These are phyloP conservation scores for Limenitis camilla DNA, from an alignment of 2,888 invertebrate species.

Conservation along the genomic window DNA sequence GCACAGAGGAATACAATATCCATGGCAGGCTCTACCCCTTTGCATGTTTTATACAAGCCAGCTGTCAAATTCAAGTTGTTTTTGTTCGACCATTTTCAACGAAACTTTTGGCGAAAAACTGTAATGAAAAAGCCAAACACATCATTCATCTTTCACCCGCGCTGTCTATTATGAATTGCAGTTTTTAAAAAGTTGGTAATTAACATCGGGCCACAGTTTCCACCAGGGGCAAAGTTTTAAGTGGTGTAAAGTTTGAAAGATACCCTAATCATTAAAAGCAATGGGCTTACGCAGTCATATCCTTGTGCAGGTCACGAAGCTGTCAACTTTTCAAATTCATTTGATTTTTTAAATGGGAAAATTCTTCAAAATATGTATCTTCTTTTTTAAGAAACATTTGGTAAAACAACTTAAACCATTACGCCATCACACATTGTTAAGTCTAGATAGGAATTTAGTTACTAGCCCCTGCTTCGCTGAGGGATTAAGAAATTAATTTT, in stretches of 20 bases:
- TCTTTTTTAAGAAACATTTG: too few species aligned
- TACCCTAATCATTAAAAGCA: conserved; percentile 64
- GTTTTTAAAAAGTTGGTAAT: conserved; percentile 71
- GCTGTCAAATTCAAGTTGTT: conserved; percentile 45
- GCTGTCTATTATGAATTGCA: conserved; percentile 73
- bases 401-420: too few species aligned
- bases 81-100: conserved; percentile 37
- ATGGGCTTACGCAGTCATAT: conserved; percentile 34
- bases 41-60: conserved; percentile 33
- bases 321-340: conserved; percentile 24
- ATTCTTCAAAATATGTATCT: too few species aligned
- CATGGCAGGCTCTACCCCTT: conserved; percentile 28
- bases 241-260: conserved; percentile 63
- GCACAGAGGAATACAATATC: conserved; percentile 18
- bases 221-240: conserved; percentile 60
- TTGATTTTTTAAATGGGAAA: too few species aligned
- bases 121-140: conserved; percentile 52
- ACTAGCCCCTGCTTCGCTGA: too few species aligned
- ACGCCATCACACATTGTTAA: too few species aligned
- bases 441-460: too few species aligned
- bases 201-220: conserved; percentile 59
- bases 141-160: conserved; percentile 68
- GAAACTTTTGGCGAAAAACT: conserved; percentile 38
- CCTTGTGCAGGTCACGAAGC: conserved; percentile 30
- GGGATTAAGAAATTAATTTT: too few species aligned